These are phyloP conservation scores for Ormyrus nitidulus DNA, from an alignment of 2,888 invertebrate genomes.

Conservation along the genomic window DNA sequence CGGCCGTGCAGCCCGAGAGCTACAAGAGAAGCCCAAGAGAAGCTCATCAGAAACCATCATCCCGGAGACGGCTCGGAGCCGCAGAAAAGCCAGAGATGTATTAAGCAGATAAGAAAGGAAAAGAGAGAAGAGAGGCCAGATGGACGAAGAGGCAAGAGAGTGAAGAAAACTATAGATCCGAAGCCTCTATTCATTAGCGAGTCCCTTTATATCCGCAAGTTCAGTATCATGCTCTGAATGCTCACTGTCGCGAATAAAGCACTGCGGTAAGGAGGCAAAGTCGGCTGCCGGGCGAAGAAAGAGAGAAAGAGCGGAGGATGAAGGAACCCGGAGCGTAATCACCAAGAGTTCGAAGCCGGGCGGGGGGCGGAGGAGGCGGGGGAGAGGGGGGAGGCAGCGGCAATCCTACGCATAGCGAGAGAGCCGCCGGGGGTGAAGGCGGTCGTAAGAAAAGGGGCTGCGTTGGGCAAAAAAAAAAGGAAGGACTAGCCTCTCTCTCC, in stretches of 20 bases:
- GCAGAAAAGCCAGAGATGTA: background rate
- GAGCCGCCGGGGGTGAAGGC: constrained; percentile 32
- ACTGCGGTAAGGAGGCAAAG: no score
- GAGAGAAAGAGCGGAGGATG: background rate
- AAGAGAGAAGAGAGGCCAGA: background rate
- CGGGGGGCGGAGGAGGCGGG: constrained; percentile 5
- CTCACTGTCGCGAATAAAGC: background rate
- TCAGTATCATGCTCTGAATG: background rate
- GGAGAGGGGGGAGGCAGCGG: background rate
- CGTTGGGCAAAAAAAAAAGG: background rate
- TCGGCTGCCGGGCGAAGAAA: constrained; percentile 5
- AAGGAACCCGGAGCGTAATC: no score
- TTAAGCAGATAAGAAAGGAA: constrained; percentile 16
- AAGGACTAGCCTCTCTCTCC: background rate
- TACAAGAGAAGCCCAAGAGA: background rate
- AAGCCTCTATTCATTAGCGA: background rate
- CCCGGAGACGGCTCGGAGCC: background rate
- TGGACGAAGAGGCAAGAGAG: background rate
- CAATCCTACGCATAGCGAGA: background rate
- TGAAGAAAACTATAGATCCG: background rate
- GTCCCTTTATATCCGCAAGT: background rate
- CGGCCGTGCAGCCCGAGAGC: background rate
- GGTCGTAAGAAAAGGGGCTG: constrained; percentile 34
- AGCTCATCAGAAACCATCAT: constrained; percentile 14
- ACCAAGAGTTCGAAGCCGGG: background rate